Evolutionary conservation across 2,797 vertebrate species (phyloP).

Genomic region (Dendrocincla tyrannina): DNA sequence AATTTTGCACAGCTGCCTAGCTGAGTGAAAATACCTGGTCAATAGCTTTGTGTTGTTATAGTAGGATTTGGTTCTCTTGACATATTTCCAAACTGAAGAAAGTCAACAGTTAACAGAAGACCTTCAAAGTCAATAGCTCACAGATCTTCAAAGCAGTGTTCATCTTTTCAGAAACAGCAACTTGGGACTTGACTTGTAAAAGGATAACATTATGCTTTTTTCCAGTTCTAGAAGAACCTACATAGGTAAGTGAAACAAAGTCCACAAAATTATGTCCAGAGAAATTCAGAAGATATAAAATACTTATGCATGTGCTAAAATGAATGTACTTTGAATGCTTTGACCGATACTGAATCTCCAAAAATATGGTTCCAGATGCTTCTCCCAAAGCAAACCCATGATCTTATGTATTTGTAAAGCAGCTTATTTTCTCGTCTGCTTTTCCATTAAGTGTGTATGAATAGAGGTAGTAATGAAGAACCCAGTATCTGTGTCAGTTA

Average conservation of each 20-base stretch:
- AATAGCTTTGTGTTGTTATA: not conserved
- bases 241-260: not conserved
- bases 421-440: not conserved
- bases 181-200: not conserved
- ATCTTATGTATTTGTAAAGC: accelerated
- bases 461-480: not conserved
- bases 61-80: not conserved
- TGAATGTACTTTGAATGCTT: not conserved
- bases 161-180: not conserved
- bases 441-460: not conserved
- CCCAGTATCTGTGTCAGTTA: not conserved
- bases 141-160: not conserved
- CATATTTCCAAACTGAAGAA: not conserved
- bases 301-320: not conserved
- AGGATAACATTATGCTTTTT: not conserved
- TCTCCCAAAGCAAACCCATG: not conserved
- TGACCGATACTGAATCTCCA: not conserved
- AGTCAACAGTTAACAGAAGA: not conserved
- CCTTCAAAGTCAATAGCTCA: not conserved
- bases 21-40: not conserved
- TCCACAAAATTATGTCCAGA: not conserved
- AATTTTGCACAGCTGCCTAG: not conserved
- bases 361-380: not conserved
- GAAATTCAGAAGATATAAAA: not conserved
- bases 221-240: not conserved